Evolutionary conservation across 2,888 invertebrate genomes (phyloP), one percentile per base, ranked within the genome.

Genomic region (Eupithecia subumbrata): DNA sequence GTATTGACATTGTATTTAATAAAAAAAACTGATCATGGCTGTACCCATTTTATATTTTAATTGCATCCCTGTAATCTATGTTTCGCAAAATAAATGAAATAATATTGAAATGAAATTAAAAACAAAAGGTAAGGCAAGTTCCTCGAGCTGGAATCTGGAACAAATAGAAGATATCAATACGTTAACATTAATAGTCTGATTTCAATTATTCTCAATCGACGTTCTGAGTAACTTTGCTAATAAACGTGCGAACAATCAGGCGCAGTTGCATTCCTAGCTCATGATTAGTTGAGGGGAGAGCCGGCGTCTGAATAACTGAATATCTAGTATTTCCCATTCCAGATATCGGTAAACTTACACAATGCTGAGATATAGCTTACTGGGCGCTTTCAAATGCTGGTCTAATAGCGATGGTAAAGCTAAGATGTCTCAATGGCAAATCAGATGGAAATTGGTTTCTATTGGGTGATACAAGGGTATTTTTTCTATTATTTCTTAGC

Each of bases 181-280:
- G 30, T 30, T 30, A 30, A 30, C 7, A 37, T 4, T 7, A 37
- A 12, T 43, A 43, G 52, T 18, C 37, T 69, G 64, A 76, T 67
- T 70, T 67, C 43, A 56, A 75, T 67, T 45, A n/a, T 69, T 69
- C 40, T 16, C 68, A 45, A 45, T 74, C 63, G 52, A 64, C n/a
- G 30, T 73, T 83, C 75, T 82, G 81, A 78, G 52, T 11, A 87
- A 86, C 86, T 87, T 86, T 85, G 77, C 81, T 84, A 86, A 87
- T 87, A 86, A 85, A 86, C 84, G 86, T 84, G 22, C 22, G n/a
- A 52, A 22, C n/a, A 56, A 22, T 9, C 48, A 56, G 4, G 22
- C 48, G n/a, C 8, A 48, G 48, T 48, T 48, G 48, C 48, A 48
- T 48, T 56, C n/a, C 52, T 9, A 52, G n/a, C 22, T 56, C 52